These are phyloP conservation scores for Takifugu ocellatus DNA, from an alignment of 2,797 vertebrate species.

Conservation along the genomic window DNA sequence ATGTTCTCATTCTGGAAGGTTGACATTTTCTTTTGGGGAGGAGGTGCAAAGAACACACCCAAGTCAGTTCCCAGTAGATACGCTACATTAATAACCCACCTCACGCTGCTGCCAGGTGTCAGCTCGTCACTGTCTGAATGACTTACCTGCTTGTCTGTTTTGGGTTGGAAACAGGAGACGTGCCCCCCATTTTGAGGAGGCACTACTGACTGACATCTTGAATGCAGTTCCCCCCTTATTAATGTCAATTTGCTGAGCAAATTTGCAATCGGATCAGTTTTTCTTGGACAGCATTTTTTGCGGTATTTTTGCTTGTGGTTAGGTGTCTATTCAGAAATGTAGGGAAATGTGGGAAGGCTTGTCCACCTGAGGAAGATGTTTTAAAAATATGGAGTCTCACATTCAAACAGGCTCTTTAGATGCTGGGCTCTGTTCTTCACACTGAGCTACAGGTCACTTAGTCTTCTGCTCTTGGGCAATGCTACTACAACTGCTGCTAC, in stretches of 20 bases:
- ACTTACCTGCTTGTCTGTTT: constrained; percentile 79
- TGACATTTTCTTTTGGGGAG: constrained; percentile 54
- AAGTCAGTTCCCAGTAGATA: constrained; percentile 73
- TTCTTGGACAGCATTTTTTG: constrained; percentile 69
- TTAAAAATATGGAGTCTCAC: constrained; percentile 61
- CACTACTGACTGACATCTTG: constrained; percentile 76
- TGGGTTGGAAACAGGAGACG: constrained; percentile 63
- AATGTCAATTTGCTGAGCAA: constrained; percentile 79
- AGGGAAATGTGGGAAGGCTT: constrained; percentile 65
- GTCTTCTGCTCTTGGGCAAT: constrained; percentile 38
- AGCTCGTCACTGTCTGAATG: constrained; percentile 74
- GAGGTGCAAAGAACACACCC: constrained; percentile 55
- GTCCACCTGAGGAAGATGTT: constrained; percentile 70
- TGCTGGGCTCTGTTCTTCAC: constrained; percentile 51
- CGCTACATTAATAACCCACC: constrained; percentile 73
- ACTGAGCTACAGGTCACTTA: constrained; percentile 31
- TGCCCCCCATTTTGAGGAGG: constrained; percentile 63
- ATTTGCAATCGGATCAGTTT: constrained; percentile 79
- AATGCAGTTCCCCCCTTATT: constrained; percentile 74
- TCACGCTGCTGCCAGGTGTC: constrained; percentile 74
- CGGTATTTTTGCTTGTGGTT: constrained; percentile 72
- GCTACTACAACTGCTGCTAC: constrained; percentile 1
- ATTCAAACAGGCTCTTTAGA: constrained; percentile 51
- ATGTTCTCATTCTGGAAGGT: constrained; percentile 71
- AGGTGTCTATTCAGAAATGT: constrained; percentile 70